Evolutionary conservation across 2,113 vertebrate species (phyloP).

Genomic region (Phaethon lepturus): DNA sequence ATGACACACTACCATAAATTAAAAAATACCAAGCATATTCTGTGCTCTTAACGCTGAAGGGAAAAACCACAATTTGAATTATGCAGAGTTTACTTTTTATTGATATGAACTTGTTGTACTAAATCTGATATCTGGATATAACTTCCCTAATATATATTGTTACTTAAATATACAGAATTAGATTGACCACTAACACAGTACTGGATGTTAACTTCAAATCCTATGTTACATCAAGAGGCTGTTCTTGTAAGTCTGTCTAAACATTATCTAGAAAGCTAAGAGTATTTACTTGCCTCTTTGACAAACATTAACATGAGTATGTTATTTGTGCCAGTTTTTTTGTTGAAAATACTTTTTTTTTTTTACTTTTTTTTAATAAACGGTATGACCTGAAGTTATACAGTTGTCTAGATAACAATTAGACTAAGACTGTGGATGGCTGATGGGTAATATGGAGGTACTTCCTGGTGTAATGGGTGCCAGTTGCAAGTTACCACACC

Average conservation of each 20-base stretch:
- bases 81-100: constrained; percentile 80
- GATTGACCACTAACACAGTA: constrained; percentile 79
- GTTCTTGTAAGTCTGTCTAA: constrained; percentile 70
- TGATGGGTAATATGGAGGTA: background rate
- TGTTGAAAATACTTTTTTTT: constrained; percentile 35
- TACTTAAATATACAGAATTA: constrained; percentile 68
- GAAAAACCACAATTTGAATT: constrained; percentile 78
- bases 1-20: constrained; percentile 75
- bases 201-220: constrained; percentile 71
- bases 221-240: constrained; percentile 60
- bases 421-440: constrained; percentile 40
- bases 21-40: constrained; percentile 70
- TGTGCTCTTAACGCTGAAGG: constrained; percentile 77
- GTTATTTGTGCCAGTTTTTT: constrained; percentile 74
- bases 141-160: constrained; percentile 73
- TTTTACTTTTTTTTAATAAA: constrained; percentile 23
- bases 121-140: constrained; percentile 74
- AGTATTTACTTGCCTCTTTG: constrained; percentile 77
- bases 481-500: background rate
- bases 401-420: constrained; percentile 51
- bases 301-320: constrained; percentile 66
- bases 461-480: background rate
- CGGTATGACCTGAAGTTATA: constrained; percentile 54
- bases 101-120: constrained; percentile 76
- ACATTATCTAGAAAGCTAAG: constrained; percentile 80